Evolutionary conservation across 2,113 vertebrate species (phyloP).

Genomic region (Parus major): DNA sequence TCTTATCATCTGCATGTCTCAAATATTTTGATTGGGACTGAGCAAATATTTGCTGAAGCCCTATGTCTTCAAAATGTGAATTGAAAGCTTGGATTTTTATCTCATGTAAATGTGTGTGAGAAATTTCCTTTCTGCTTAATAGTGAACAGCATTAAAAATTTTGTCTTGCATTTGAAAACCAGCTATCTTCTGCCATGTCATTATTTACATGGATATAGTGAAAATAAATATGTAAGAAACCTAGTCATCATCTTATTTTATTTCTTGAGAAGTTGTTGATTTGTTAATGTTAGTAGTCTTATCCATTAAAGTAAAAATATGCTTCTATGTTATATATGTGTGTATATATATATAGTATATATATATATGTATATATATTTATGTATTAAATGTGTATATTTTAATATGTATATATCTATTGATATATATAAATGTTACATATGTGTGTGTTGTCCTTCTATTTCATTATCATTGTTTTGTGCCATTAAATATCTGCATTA

Average conservation of each 20-base stretch:
- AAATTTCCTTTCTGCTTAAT: background rate
- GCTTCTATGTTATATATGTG: background rate
- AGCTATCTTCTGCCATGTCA: background rate
- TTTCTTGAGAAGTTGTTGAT: background rate
- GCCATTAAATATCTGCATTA: background rate
- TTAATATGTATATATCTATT: background rate
- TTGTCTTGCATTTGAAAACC: background rate
- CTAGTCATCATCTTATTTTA: background rate
- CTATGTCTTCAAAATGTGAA: background rate
- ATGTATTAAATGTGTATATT: background rate
- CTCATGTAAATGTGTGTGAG: background rate
- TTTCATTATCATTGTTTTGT: background rate
- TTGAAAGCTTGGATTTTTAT: background rate
- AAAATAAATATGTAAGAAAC: background rate
- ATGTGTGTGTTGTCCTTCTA: background rate
- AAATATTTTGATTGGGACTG: background rate
- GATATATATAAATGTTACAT: background rate
- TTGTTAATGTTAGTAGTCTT: background rate
- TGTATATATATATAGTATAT: background rate
- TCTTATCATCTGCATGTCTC: background rate
- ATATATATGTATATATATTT: rapidly evolving
- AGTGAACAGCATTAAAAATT: background rate
- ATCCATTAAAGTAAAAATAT: background rate
- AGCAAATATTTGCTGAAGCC: background rate
- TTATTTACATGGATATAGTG: background rate